Conservation (phyloP, 2,888 invertebrate genomes). For the Bruchidius siliquastri region DNA sequence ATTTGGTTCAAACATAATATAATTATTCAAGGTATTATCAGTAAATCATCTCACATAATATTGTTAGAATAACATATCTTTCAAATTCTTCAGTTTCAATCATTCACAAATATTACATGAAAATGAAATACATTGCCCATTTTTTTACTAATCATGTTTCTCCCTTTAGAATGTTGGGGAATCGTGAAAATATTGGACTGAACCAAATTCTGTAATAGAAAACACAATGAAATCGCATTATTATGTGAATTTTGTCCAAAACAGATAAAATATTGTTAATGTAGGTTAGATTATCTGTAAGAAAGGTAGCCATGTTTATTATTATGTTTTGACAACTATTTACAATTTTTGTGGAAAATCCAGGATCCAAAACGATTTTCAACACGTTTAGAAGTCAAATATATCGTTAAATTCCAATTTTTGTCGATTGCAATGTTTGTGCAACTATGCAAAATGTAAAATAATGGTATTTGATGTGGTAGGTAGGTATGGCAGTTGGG, state of each 20-base stretch:
- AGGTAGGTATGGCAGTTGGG: neutral
- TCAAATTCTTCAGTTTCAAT: too few species aligned
- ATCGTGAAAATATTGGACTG: neutral
- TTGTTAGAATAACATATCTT: too few species aligned
- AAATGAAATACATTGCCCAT: too few species aligned
- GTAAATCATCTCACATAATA: too few species aligned
- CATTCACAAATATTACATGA: too few species aligned
- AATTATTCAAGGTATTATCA: too few species aligned
- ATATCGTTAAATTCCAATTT: neutral
- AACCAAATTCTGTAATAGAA: neutral
- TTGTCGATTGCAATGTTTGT: neutral
- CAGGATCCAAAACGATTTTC: conserved; percentile 1
- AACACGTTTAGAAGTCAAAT: neutral
- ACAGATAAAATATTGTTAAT: neutral
- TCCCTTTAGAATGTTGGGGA: neutral
- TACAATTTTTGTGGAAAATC: conserved; percentile 7
- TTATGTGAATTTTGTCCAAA: neutral
- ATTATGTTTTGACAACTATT: conserved; percentile 30
- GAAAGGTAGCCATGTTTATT: conserved; percentile 39
- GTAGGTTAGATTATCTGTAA: conserved; percentile 32
- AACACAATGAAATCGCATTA: neutral
- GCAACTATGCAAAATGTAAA: neutral
- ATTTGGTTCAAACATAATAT: too few species aligned
- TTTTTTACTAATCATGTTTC: too few species aligned
- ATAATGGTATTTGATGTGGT: neutral